phyloP scores from a whole-genome alignment of 2,888 invertebrate genomes.

The Teinopalpus imperialis region DNA sequence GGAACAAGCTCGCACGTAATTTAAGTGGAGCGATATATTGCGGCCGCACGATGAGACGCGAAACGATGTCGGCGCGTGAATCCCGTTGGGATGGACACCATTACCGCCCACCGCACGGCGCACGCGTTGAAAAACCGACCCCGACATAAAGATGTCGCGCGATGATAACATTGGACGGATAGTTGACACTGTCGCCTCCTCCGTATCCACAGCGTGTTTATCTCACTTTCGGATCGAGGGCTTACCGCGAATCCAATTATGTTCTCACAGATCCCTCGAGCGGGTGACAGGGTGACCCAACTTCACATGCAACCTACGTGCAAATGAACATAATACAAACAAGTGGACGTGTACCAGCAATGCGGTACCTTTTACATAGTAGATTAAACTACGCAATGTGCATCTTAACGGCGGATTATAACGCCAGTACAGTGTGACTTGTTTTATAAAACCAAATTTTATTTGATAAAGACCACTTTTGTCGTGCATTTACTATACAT shows the following conservation, averaged over 20 bases:
- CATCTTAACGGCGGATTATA: constrained; percentile 42
- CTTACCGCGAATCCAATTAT: constrained; percentile 67
- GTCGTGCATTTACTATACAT: too few species aligned
- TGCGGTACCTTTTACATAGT: constrained; percentile 13
- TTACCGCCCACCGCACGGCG: constrained; percentile 75
- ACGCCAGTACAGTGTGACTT: constrained; percentile 44
- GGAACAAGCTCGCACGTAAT: constrained; percentile 73
- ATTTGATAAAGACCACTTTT: too few species aligned
- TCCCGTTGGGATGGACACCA: constrained; percentile 77
- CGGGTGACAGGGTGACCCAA: constrained; percentile 51
- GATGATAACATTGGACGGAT: constrained; percentile 67
- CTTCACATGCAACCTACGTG: constrained; percentile 55
- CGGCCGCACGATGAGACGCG: constrained; percentile 76
- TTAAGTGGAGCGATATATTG: constrained; percentile 77
- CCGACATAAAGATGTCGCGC: constrained; percentile 69
- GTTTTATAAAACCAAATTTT: too few species aligned
- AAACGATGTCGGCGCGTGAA: constrained; percentile 73
- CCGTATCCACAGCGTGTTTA: constrained; percentile 49
- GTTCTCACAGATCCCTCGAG: constrained; percentile 54
- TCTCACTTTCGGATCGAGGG: constrained; percentile 55
- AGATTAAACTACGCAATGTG: constrained; percentile 9
- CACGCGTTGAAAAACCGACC: constrained; percentile 74
- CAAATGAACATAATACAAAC: constrained; percentile 47
- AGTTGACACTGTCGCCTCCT: constrained; percentile 60
- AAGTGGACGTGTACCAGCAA: constrained; percentile 34